Base-by-base conservation (phyloP, 53 echinoderm and acorn worm species). In the Patiria pectinifera region DNA sequence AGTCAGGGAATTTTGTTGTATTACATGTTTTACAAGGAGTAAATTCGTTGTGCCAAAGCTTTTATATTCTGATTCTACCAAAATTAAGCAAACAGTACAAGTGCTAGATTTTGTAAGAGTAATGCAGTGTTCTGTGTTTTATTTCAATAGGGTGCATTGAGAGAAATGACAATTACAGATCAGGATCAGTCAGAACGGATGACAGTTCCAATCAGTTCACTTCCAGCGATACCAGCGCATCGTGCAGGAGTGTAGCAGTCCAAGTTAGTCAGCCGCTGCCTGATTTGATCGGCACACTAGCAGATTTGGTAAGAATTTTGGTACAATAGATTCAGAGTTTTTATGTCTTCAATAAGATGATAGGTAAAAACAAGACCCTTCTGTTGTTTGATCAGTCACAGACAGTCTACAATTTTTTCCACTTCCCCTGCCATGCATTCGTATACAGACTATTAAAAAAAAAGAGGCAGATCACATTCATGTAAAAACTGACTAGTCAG, bases 221-320 rank as follows among this genome's bases (percentile, higher is more conserved):
- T 59, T 44, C 62, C 58, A 76, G 18, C 18, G 89, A 95, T 45
- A 93, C 79, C 19, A 77, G 88, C n/a, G 24, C n/a, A 59, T 43
- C 59, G n/a, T 80, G 69, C 46, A 96, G 98, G 71, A 96, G 96
- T 83, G 70, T 95, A 8, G 96, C 96, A 26, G 91, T 97, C 10
- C 98, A 97, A 90, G 96, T 66, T 14, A 3, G 91, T 59, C 89
- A 97, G 45, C 95, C 98, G 10, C 86, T 93, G 80, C 96, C 95
- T 91, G 95, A 95, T 81, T 77, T 96, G 2, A 94, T 95, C 21
- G 62, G 83, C 44, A 92, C 93, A 63, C 87, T 94, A 86, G 93
- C 93, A 59, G 98, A 97, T 85, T 63, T 97, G 95, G 98, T 97
- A 91, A 95, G 93, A 63, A 79, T 53, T 53, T 5, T 0, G 8